phyloP scores from a whole-genome alignment of 1,140 invertebrate genomes.

The Procambarus virginalis region DNA sequence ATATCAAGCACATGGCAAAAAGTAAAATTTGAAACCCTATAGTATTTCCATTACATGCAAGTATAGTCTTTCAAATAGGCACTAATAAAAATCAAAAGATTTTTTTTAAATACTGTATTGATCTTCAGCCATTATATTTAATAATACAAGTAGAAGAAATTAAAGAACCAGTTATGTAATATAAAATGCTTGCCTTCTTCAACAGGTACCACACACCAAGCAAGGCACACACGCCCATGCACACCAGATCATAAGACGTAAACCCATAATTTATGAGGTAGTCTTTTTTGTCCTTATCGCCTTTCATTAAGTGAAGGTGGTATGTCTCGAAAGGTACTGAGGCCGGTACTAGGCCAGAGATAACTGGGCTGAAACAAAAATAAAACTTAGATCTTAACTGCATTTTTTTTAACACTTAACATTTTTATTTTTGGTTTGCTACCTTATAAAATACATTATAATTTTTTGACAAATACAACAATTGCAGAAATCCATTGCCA shows the following conservation, averaged over 20 bases:
- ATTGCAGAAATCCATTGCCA: too few species aligned
- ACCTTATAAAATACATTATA: too few species aligned
- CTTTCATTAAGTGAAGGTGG: conserved; percentile 88
- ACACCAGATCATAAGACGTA: conserved; percentile 92
- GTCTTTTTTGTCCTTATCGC: conserved; percentile 80
- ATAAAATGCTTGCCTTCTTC: conserved; percentile 85
- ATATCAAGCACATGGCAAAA: too few species aligned
- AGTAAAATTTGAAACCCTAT: too few species aligned
- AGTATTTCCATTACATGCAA: too few species aligned
- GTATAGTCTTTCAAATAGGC: too few species aligned
- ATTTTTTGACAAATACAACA: too few species aligned
- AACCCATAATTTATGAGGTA: conserved; percentile 92
- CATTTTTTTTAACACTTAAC: too few species aligned
- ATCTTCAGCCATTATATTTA: background rate
- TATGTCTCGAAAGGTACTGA: conserved; percentile 90
- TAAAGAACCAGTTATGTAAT: background rate
- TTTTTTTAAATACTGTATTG: conserved; percentile 1
- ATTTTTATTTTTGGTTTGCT: too few species aligned
- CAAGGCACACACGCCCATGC: conserved; percentile 84
- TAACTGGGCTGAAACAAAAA: conserved; percentile 81
- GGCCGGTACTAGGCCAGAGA: conserved; percentile 87
- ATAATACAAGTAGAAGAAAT: background rate
- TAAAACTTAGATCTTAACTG: too few species aligned
- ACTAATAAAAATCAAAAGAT: background rate
- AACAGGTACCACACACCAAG: conserved; percentile 95